Evolutionary conservation across 2,888 invertebrate genomes (phyloP).

Genomic region (Drosophila helvetica): DNA sequence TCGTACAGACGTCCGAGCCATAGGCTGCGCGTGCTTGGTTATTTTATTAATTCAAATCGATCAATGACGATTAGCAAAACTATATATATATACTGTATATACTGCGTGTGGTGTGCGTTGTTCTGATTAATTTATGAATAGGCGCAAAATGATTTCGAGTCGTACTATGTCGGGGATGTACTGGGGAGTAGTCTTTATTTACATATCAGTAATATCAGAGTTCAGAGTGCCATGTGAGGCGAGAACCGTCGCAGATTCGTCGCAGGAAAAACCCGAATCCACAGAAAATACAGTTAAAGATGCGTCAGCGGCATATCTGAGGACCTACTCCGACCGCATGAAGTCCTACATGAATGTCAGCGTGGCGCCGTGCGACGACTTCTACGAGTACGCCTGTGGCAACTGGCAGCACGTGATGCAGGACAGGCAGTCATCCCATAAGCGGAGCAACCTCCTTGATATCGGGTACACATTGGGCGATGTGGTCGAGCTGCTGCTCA

Average conservation of each 20-base stretch:
- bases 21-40: slow-evolving; percentile 10
- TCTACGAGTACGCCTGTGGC: slow-evolving; percentile 82
- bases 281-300: slow-evolving; percentile 52
- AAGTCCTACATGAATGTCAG: slow-evolving; percentile 78
- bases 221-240: slow-evolving; percentile 29
- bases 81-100: slow-evolving; percentile 16
- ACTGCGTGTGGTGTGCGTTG: background rate
- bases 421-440: slow-evolving; percentile 57
- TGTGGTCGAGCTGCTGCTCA: slow-evolving; percentile 55
- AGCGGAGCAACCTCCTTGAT: slow-evolving; percentile 76
- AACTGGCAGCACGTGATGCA: slow-evolving; percentile 75
- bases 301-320: slow-evolving; percentile 47
- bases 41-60: slow-evolving; percentile 43
- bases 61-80: slow-evolving; percentile 42
- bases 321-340: slow-evolving; percentile 72
- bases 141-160: slow-evolving; percentile 38
- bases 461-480: slow-evolving; percentile 66
- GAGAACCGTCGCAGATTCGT: slow-evolving; percentile 12
- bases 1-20: slow-evolving; percentile 21
- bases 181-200: slow-evolving; percentile 12
- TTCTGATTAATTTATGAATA: slow-evolving; percentile 27
- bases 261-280: background rate
- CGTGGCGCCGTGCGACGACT: slow-evolving; percentile 80
- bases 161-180: background rate
- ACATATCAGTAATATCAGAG: slow-evolving; percentile 23